phyloP scores from a whole-genome alignment of 2,113 vertebrate species.

The Chelonoidis abingdonii region DNA sequence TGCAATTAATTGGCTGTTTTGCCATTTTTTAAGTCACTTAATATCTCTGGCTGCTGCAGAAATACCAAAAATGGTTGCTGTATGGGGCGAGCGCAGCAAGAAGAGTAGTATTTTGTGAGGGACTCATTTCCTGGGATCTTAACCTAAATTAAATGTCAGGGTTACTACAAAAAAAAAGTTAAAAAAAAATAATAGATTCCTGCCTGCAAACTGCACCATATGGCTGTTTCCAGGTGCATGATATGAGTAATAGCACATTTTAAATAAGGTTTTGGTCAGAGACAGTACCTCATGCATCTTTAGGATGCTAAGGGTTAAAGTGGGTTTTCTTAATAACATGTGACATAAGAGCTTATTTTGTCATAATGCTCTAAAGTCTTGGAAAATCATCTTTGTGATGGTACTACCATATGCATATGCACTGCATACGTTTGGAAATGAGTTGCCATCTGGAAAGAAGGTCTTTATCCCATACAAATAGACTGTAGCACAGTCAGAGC shows the following conservation, averaged over 20 bases:
- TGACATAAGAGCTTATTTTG: neutral
- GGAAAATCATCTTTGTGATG: neutral
- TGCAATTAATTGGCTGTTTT: neutral
- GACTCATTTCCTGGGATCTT: neutral
- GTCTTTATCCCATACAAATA: slow-evolving; percentile 15
- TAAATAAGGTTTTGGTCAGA: neutral
- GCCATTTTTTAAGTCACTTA: neutral
- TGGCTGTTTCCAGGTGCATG: neutral
- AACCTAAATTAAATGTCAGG: neutral
- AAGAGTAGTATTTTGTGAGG: neutral
- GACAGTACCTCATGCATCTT: neutral
- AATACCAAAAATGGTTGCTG: neutral
- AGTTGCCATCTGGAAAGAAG: neutral
- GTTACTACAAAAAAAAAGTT: neutral
- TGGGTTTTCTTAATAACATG: neutral
- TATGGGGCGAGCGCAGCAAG: neutral
- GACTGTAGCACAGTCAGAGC: neutral
- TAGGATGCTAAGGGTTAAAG: neutral
- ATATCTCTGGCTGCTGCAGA: neutral
- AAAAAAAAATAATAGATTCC: neutral
- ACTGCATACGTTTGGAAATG: neutral
- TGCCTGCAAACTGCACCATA: neutral
- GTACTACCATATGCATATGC: neutral
- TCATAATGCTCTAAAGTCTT: neutral
- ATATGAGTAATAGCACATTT: neutral